Percentiles rank a stretch among this genome's conserved stretches.
Evolutionary conservation across 2,113 vertebrate genomes (phyloP).

Genomic region (Vidua macroura): DNA sequence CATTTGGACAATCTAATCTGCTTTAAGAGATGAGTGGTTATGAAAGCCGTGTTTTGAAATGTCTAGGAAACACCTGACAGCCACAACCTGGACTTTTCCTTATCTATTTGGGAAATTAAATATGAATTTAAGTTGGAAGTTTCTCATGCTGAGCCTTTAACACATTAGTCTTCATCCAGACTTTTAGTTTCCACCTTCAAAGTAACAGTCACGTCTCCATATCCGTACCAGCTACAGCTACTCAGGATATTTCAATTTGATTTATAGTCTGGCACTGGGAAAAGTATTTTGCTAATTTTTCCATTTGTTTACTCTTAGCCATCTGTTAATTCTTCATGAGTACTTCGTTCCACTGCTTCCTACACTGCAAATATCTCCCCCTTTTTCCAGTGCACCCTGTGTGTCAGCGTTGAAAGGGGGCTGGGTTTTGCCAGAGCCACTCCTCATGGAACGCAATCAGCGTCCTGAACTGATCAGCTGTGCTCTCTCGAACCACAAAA

Average conservation of each 20-base stretch:
- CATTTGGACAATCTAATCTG: background rate
- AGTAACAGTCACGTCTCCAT: background rate
- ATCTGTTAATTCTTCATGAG: background rate
- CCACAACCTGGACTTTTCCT: background rate
- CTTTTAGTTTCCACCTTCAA: background rate
- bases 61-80: background rate
- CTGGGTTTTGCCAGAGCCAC: background rate
- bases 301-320: background rate
- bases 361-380: background rate
- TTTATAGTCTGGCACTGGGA: background rate
- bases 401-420: background rate
- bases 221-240: background rate
- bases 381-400: background rate
- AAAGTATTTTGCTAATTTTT: slow-evolving; percentile 10
- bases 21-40: background rate
- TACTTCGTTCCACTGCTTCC: background rate
- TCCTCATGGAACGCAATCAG: background rate
- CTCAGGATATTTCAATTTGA: background rate
- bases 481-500: background rate
- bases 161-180: background rate
- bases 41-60: background rate
- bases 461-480: background rate
- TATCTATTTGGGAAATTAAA: background rate
- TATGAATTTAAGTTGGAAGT: background rate
- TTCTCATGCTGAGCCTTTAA: background rate